Percentiles rank a stretch among this genome's conserved stretches.
phyloP scores from a whole-genome alignment of 2,888 invertebrate genomes.

The Alcis repandata region DNA sequence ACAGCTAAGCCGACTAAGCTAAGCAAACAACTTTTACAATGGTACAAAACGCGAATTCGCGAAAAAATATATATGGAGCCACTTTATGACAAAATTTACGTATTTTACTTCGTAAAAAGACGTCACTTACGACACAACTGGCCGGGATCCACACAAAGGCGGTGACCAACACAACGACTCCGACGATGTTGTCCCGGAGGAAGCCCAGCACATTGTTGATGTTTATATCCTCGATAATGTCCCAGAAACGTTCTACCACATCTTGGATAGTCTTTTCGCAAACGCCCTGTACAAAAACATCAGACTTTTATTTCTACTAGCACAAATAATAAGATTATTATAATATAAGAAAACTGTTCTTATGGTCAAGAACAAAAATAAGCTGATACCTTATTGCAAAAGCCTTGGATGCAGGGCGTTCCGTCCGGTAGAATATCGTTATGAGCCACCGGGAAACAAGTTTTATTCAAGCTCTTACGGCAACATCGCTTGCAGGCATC shows the following conservation, averaged over 20 bases:
- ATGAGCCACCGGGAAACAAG: slow-evolving; percentile 96
- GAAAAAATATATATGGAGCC: too few species aligned
- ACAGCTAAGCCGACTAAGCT: too few species aligned
- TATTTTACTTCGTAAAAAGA: not conserved
- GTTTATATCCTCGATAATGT: slow-evolving; percentile 98
- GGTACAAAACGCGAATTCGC: too few species aligned
- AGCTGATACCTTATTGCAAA: slow-evolving; percentile 93
- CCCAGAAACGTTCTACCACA: slow-evolving; percentile 98
- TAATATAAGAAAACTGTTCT: too few species aligned
- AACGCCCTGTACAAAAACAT: slow-evolving; percentile 89
- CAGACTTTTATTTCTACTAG: not conserved
- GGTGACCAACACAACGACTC: slow-evolving; percentile 95
- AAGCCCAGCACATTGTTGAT: slow-evolving; percentile 96
- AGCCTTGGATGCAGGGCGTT: slow-evolving; percentile 98
- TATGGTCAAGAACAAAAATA: not conserved
- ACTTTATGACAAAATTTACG: too few species aligned
- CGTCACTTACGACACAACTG: slow-evolving; percentile 89
- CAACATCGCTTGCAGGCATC: slow-evolving; percentile 98
- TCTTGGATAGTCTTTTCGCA: slow-evolving; percentile 98
- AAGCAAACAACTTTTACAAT: too few species aligned
- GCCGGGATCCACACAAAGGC: slow-evolving; percentile 98
- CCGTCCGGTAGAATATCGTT: slow-evolving; percentile 96
- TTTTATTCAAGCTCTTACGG: slow-evolving; percentile 95
- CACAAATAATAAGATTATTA: not conserved
- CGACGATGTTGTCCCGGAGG: slow-evolving; percentile 96